Percentiles rank a stretch among this genome's conserved stretches.
Evolutionary conservation across 2,797 vertebrate genomes (phyloP).

Genomic region (Psittacula echo): DNA sequence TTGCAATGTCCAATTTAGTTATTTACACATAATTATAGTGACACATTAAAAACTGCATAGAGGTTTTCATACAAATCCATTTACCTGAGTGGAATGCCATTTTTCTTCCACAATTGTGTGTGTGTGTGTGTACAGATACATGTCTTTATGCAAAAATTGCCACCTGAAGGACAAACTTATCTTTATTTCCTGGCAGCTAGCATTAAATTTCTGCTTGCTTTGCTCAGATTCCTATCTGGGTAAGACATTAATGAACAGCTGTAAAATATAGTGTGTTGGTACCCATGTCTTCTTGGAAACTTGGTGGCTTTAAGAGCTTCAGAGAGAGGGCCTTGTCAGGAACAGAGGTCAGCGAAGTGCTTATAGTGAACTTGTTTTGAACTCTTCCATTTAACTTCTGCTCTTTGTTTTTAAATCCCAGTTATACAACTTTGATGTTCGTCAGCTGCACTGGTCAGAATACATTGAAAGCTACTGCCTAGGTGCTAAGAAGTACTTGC

Average conservation of each 20-base stretch:
- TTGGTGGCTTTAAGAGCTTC: not conserved
- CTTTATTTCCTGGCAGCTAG: not conserved
- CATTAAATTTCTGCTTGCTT: not conserved
- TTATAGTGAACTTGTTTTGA: not conserved
- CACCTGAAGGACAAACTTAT: not conserved
- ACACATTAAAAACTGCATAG: not conserved
- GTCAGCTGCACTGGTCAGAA: conserved; percentile 94
- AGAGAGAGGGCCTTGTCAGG: not conserved
- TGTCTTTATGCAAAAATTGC: not conserved
- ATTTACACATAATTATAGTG: not conserved
- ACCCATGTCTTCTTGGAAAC: not conserved
- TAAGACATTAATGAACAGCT: not conserved
- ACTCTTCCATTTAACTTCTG: not conserved
- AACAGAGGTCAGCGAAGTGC: not conserved
- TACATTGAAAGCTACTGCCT: conserved; percentile 96
- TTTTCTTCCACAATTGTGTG: not conserved
- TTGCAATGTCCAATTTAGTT: not conserved
- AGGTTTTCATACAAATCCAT: not conserved
- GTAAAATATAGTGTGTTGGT: not conserved
- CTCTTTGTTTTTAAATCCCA: conserved; percentile 69
- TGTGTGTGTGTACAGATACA: not conserved
- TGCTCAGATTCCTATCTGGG: not conserved
- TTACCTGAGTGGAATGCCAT: not conserved
- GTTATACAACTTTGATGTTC: conserved; percentile 96
- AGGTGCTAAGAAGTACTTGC: conserved; percentile 93